These are phyloP conservation scores for Hymenochirus boettgeri DNA, from an alignment of 2,113 vertebrate genomes.

Conservation along the genomic window DNA sequence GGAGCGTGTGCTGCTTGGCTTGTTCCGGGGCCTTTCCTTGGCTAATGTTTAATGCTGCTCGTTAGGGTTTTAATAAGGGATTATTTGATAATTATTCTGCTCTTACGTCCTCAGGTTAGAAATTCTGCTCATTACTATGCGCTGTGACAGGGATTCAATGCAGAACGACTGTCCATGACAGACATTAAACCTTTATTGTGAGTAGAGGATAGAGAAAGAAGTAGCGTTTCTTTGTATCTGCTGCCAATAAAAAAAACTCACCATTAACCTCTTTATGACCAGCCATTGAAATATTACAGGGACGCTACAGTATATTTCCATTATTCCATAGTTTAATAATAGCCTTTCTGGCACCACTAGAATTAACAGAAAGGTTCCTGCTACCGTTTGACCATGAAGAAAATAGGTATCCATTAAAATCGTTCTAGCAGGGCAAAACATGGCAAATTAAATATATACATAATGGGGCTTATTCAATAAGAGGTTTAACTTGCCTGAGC, in stretches of 20 bases:
- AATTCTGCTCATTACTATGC: constrained; percentile 62
- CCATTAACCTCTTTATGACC: not conserved
- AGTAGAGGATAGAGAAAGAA: not conserved
- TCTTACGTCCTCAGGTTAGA: constrained; percentile 61
- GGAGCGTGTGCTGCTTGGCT: not conserved
- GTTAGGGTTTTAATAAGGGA: constrained; percentile 60
- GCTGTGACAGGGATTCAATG: constrained; percentile 45
- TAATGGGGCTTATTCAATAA: too few relatives aligned
- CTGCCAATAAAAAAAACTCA: not conserved
- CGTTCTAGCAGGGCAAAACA: too few relatives aligned
- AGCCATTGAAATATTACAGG: too few relatives aligned
- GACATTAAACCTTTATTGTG: constrained; percentile 45
- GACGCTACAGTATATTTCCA: too few relatives aligned
- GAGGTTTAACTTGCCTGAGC: too few relatives aligned
- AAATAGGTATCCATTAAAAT: too few relatives aligned
- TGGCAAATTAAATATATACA: too few relatives aligned
- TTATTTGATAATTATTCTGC: constrained; percentile 60
- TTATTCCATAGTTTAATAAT: too few relatives aligned
- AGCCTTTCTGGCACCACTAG: too few relatives aligned
- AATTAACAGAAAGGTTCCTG: too few relatives aligned
- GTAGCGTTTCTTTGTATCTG: constrained; percentile 2
- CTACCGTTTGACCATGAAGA: too few relatives aligned
- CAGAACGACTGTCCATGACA: constrained; percentile 42
- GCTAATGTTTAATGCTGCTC: constrained; percentile 51
- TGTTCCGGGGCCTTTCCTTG: not conserved